phyloP scores from a whole-genome alignment of 2,113 vertebrate species.

The Gopherus flavomarginatus region DNA sequence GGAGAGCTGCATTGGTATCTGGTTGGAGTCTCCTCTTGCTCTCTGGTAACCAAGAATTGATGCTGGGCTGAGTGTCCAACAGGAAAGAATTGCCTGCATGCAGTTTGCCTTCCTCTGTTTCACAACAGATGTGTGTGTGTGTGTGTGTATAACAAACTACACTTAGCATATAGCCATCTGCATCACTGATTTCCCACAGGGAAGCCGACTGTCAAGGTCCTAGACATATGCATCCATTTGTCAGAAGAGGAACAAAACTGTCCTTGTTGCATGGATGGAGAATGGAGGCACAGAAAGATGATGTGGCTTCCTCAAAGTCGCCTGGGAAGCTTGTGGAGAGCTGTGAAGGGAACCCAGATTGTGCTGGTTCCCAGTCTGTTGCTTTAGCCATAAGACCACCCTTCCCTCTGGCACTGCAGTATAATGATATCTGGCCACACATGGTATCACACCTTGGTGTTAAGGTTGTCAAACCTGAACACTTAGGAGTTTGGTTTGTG shows the following conservation, averaged over 20 bases:
- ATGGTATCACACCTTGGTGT: fast-evolving
- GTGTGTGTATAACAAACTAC: background rate
- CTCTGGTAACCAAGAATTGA: background rate
- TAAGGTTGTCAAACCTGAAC: background rate
- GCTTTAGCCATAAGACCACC: background rate
- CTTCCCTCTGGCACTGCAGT: background rate
- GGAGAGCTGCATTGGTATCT: background rate
- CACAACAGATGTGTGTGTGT: background rate
- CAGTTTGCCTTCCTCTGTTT: background rate
- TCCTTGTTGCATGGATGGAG: background rate
- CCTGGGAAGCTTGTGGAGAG: background rate
- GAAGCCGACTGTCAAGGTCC: background rate
- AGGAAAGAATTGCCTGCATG: fast-evolving
- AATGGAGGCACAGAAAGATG: background rate
- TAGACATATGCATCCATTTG: background rate
- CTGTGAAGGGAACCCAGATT: background rate
- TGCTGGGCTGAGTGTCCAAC: background rate
- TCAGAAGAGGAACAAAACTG: background rate
- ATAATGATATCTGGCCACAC: fast-evolving
- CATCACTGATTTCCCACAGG: fast-evolving
- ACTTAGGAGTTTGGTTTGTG: background rate
- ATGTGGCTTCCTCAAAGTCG: background rate
- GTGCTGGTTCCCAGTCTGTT: background rate
- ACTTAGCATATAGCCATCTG: fast-evolving
- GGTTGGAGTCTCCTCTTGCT: background rate